Base-by-base conservation (phyloP, 2,888 invertebrate species). In the Macrophya alboannulata region DNA sequence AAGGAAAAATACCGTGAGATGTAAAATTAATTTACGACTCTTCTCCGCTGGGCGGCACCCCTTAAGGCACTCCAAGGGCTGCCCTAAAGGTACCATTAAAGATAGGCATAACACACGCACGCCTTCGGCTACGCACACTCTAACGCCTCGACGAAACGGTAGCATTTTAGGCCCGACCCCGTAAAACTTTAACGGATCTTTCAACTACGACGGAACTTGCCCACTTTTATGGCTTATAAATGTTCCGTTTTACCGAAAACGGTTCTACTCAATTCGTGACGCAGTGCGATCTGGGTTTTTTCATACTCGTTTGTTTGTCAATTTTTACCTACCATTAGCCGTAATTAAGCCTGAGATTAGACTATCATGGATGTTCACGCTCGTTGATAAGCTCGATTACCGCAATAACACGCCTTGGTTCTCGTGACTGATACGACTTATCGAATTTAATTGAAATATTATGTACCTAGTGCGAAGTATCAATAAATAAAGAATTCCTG, bases 141-240 rank as follows among this genome's bases (percentile, higher is more conserved):
- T 62, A 4, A 12, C 48, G 15, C 21, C 12, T 31, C 17, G 51
- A 68, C 45, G 83, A 71, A 81, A 81, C 71, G 48, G 40, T 43
- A 37, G 68, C 45, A 25, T 68, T 83, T 83, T 31, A 45, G 83
- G 71, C 68, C 48, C 12, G 48, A 65, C 86, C 88, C 90, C 89
- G 90, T 92, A 91, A 92, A 92, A 92, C 88, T 91, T 92, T 92
- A 92, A 92, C 92, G 91, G 91, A 92, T 91, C 91, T 88, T 90
- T 90, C 89, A 89, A 87, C 87, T 88, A 87, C 21, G 62, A 15
- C 31, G 51, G 5, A 77, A 77, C 51, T 77, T 77, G 77, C 51
- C 62, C 62, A 86, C 87, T 89, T 91, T 90, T 91, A 90, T 88
- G 89, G 88, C 90, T 90, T 89, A 90, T 90, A 90, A 91, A 90